Conservation (phyloP, 2,888 invertebrate species). For the Tipula lateralis region DNA sequence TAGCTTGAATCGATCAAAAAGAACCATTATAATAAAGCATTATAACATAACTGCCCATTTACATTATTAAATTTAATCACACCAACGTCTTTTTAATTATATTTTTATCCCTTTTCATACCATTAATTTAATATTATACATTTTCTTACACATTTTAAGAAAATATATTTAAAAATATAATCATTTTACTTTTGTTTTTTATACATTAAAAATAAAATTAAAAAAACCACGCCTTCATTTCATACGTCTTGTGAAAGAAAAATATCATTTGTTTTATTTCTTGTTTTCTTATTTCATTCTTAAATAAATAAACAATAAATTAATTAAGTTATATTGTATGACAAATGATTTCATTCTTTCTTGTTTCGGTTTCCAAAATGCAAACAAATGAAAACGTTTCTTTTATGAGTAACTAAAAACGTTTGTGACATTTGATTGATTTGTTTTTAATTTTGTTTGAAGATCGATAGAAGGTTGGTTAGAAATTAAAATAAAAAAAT, state of each 20-base stretch:
- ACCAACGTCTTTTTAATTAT: conserved; percentile 11
- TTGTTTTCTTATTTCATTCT: background rate
- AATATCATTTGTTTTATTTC: background rate
- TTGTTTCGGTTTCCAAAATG: background rate
- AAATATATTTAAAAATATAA: background rate
- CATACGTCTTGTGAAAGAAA: background rate
- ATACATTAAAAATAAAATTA: background rate
- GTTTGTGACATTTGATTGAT: conserved; percentile 3
- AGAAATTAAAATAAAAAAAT: background rate
- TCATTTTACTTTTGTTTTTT: background rate
- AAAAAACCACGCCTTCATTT: conserved; percentile 20
- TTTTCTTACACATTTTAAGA: background rate
- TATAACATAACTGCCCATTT: background rate
- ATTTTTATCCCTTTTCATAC: background rate
- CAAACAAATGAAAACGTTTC: background rate
- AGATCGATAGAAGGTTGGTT: background rate
- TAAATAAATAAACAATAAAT: conserved; percentile 11
- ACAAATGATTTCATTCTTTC: background rate
- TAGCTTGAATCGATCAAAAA: background rate
- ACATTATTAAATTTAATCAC: background rate
- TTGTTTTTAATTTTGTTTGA: background rate
- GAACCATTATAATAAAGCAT: background rate
- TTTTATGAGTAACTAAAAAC: background rate
- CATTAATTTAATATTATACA: background rate
- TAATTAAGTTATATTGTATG: conserved; percentile 11